Base-by-base conservation (phyloP, 2,888 invertebrate species). In the Pristionchus maxplancki region DNA sequence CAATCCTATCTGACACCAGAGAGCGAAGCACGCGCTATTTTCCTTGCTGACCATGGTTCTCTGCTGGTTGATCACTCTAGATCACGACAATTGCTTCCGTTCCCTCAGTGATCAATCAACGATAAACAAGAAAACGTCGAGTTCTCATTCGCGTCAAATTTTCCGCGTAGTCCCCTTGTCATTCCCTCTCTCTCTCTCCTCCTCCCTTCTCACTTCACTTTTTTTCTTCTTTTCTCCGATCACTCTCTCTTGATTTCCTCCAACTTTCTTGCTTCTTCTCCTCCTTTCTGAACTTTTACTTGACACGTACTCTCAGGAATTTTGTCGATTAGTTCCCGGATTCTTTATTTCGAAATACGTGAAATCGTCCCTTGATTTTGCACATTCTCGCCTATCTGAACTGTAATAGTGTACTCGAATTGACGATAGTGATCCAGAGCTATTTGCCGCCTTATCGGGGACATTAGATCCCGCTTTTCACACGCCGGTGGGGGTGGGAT, bases 231-330 rank as follows among this genome's bases (percentile, higher is more conserved):
- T 37, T 83, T 44, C 24, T 40, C 24, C 34, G 24, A 44, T 44
- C 83, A 9, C 34, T 48, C 48, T 82, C 44, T 53, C 53, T 40
- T 34, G n/a, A 40, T 28, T 83, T 83, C 28, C 28, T 64, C 48
- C 40, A 17, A 17, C 85, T 85, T 64, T 64, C 64, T 64, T 48
- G 31, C 67, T 85, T 31, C 20, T 31, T 83, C 83, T 83, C 84
- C 1, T 83, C 53, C 28, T 58, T 28, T 53, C 53, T 34, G 67
- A 67, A 67, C 67, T 67, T 67, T 67, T 20, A 31, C 64, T 4
- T 13, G 15, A 13, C 67, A 67, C 67, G 67, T 67, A 31, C 31
- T 13, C 13, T 31, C 31, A 67, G 67, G 53, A 58, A 58, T n/a
- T n/a, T 58, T 58, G 58, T 8, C 9, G 20, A 53, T 53, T 20